These are phyloP conservation scores for Zoroaster sp. DNA, from an alignment of 53 echinoderm and acorn worm genomes.

Conservation along the genomic window DNA sequence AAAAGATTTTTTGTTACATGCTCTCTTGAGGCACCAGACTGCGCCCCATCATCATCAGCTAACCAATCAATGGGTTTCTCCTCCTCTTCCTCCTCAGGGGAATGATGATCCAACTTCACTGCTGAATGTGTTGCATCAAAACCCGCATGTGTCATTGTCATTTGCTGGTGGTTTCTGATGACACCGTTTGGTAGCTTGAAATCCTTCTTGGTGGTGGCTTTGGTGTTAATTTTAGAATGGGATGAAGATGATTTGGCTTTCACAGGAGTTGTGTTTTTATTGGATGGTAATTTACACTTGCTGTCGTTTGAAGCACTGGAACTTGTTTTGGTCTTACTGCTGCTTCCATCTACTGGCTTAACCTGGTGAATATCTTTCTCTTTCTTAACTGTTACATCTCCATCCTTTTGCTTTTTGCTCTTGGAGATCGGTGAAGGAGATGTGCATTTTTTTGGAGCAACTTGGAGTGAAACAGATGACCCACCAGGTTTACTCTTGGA, in stretches of 20 bases:
- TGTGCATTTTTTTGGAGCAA: neutral
- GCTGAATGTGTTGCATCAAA: neutral
- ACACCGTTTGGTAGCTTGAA: constrained; percentile 8
- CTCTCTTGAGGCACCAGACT: neutral
- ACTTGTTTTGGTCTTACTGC: neutral
- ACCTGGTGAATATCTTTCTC: neutral
- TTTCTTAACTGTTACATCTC: constrained; percentile 9
- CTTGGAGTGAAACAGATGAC: neutral
- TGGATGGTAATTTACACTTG: constrained; percentile 8
- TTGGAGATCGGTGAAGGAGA: neutral
- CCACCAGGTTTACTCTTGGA: constrained; percentile 4
- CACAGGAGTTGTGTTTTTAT: constrained; percentile 10
- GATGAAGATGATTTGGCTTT: neutral
- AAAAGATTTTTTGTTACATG: constrained; percentile 13
- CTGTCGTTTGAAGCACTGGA: neutral
- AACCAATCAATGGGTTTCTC: neutral
- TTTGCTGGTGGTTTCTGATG: neutral
- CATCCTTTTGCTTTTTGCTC: neutral
- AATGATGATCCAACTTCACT: neutral
- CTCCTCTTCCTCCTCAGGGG: neutral
- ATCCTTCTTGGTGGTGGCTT: neutral
- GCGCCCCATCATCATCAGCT: neutral
- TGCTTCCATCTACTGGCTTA: neutral
- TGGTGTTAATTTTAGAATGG: neutral
- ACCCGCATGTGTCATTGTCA: neutral